Conservation (phyloP, 2,113 vertebrate species). For the Tachysurus fulvidraco region DNA sequence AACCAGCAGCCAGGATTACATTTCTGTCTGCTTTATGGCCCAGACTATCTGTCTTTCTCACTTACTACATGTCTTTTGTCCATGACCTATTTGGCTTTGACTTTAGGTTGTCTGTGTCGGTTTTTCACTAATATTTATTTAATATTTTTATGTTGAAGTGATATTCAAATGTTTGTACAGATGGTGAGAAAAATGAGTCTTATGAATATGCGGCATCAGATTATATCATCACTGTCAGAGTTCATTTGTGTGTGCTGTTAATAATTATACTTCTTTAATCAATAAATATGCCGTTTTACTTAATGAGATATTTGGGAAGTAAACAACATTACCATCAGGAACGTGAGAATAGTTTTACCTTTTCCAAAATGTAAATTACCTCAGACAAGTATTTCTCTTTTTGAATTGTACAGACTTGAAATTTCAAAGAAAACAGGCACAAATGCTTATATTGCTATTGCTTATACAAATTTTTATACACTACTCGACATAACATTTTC, state of each 20-base stretch:
- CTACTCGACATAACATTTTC: not conserved
- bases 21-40: slow-evolving; percentile 20
- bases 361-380: not conserved
- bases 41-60: not conserved
- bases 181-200: not conserved
- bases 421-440: not conserved
- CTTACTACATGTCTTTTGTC: not conserved
- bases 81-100: not conserved
- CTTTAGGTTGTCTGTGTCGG: not conserved
- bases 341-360: not conserved
- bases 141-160: not conserved
- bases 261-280: not conserved
- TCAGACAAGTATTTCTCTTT: not conserved
- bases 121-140: not conserved
- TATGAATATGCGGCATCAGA: not conserved
- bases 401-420: not conserved
- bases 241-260: not conserved
- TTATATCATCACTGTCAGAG: not conserved
- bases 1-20: slow-evolving; percentile 21
- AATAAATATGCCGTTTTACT: not conserved
- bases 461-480: not conserved
- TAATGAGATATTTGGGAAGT: not conserved
- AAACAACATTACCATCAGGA: not conserved
- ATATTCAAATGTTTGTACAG: not conserved
- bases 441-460: not conserved